These are phyloP conservation scores for Choloepus didactylus DNA, from an alignment of 2,797 vertebrate species.

Conservation along the genomic window DNA sequence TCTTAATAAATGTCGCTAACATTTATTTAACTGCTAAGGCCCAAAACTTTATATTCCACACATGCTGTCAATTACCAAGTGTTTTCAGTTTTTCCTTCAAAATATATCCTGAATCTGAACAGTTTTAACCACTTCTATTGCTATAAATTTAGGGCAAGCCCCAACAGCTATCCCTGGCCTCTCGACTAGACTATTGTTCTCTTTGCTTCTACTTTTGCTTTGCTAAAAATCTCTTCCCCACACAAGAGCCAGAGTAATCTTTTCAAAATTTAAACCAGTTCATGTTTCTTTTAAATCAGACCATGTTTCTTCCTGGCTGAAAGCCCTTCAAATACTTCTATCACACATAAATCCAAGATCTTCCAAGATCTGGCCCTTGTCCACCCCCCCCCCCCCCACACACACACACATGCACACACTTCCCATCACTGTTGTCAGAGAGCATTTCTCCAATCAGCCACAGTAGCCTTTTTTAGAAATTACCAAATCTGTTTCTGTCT, in stretches of 20 bases:
- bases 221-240: not conserved
- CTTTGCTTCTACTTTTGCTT: not conserved
- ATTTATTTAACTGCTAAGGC: not conserved
- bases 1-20: not conserved
- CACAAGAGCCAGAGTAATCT: not conserved
- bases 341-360: not conserved
- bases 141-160: no score
- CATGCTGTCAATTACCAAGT: not conserved
- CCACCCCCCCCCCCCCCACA: no score
- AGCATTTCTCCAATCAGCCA: no score
- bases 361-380: accelerated
- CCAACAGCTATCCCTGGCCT: not conserved
- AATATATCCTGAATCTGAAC: not conserved
- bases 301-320: not conserved
- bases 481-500: not conserved
- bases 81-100: not conserved
- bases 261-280: not conserved
- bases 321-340: not conserved
- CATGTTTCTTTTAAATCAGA: no score
- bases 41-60: not conserved
- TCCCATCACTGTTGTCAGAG: accelerated
- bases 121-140: not conserved
- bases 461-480: not conserved
- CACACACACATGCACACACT: no score
- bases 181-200: not conserved